phyloP scores from a whole-genome alignment of 2,888 invertebrate genomes.

The Bugula neritina region DNA sequence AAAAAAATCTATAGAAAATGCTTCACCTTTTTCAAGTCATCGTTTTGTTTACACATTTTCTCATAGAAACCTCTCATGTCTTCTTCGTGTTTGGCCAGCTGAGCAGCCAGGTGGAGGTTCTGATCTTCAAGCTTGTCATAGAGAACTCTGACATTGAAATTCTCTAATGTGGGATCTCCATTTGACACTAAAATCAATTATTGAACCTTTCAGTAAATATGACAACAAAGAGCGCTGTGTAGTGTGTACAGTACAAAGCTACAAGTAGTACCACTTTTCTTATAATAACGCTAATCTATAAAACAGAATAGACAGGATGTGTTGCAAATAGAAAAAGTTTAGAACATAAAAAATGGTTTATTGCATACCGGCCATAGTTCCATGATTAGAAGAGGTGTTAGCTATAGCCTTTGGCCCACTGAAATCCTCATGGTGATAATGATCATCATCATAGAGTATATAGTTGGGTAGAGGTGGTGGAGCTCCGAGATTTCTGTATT shows the following conservation, averaged over 20 bases:
- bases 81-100: slow-evolving; percentile 46
- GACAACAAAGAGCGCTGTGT: no score
- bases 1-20: no score
- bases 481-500: slow-evolving; percentile 44
- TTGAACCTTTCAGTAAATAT: no score
- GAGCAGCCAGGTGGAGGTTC: slow-evolving; percentile 49
- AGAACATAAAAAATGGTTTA: no score
- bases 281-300: no score
- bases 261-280: no score
- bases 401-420: not conserved
- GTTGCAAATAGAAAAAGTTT: no score
- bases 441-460: slow-evolving; percentile 41
- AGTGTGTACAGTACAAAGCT: no score
- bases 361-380: no score
- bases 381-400: no score
- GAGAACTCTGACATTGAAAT: slow-evolving; percentile 48
- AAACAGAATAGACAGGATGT: no score
- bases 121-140: slow-evolving; percentile 52
- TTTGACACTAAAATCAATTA: not conserved
- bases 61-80: slow-evolving; percentile 46
- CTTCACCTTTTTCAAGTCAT: slow-evolving; percentile 34
- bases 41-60: slow-evolving; percentile 42
- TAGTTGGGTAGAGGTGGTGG: slow-evolving; percentile 45
- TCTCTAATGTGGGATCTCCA: slow-evolving; percentile 39
- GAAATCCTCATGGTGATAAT: slow-evolving; percentile 34